Base-by-base conservation (phyloP, 2,888 invertebrate species). In the Geophilus truncorum region DNA sequence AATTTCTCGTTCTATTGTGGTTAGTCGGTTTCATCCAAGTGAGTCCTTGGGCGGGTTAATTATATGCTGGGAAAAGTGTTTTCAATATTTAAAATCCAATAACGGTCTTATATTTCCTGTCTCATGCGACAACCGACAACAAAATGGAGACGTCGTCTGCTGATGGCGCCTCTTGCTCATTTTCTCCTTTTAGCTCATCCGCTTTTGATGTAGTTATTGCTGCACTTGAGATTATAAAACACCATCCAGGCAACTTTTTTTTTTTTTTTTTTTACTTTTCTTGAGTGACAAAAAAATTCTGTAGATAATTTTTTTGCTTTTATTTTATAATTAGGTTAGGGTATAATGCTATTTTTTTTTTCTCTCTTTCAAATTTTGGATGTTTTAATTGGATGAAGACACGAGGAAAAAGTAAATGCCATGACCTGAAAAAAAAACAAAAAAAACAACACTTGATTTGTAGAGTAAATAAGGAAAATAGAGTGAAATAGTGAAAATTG, bases 361-460 rank as follows among this genome's bases (percentile, higher is more conserved):
- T 28, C 28, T 70, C 12, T 1, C 12, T 70, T 70, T 25, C 12
- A 28, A 28, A 28, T 12, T 1, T 70, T 70, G 25, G 25, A 3
- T 23, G 10, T 70, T n/a, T n/a, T 70, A 70, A 70, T 70, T 70
- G 70, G 70, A 25, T 70, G 70, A 70, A 70, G 28, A 70, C 70
- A 70, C 15, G 15, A 70, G 15, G 28, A 70, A 70, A 70, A 70
- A 25, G 28, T 25, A 4, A 25, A 70, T 15, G 7, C 25, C 70
- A 70, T 70, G 70, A 70, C 70, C 70, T 70, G 70, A 15, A 70
- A 23, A 15, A 70, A 23, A 25, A n/a, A 28, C 10, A 12, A n/a
- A 70, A 70, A 70, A 70, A 70, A 70, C 6, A 23, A 6, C 57
- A 3, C 7, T 25, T 70, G 25, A 70, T 70, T 23, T 70, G 70